These are phyloP conservation scores for Xerus rutilus DNA, from an alignment of 2,797 vertebrate genomes.

Conservation along the genomic window DNA sequence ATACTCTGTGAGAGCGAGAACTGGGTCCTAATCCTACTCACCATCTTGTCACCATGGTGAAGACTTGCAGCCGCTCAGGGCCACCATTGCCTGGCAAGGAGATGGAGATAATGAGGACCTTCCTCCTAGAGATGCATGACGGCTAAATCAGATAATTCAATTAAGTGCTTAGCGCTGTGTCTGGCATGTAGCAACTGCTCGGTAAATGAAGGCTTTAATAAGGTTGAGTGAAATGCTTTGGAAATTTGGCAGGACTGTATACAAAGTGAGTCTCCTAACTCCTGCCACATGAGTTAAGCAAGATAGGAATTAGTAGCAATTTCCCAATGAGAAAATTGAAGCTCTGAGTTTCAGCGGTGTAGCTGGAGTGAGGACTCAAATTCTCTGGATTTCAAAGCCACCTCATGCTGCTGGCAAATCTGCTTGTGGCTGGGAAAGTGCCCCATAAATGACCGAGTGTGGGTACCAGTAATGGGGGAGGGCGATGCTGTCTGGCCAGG, in stretches of 20 bases:
- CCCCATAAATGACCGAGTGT: neutral
- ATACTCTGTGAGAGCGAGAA: neutral
- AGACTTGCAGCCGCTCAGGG: neutral
- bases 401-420: neutral
- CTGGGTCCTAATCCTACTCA: neutral
- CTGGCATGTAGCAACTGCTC: slow-evolving; percentile 36
- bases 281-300: neutral
- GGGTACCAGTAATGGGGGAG: neutral
- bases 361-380: neutral
- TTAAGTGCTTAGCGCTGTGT: slow-evolving; percentile 22
- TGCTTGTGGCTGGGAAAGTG: neutral
- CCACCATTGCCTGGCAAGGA: neutral
- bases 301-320: neutral
- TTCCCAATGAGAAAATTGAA: slow-evolving; percentile 22
- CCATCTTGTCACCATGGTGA: neutral
- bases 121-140: neutral
- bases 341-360: neutral
- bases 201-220: slow-evolving; percentile 37
- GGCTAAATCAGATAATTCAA: neutral
- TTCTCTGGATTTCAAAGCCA: neutral
- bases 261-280: neutral
- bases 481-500: neutral
- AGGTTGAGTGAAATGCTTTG: slow-evolving; percentile 64
- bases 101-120: neutral
- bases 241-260: neutral